Conservation (phyloP, 2,888 invertebrate species). For the Cynaeus angustus region DNA sequence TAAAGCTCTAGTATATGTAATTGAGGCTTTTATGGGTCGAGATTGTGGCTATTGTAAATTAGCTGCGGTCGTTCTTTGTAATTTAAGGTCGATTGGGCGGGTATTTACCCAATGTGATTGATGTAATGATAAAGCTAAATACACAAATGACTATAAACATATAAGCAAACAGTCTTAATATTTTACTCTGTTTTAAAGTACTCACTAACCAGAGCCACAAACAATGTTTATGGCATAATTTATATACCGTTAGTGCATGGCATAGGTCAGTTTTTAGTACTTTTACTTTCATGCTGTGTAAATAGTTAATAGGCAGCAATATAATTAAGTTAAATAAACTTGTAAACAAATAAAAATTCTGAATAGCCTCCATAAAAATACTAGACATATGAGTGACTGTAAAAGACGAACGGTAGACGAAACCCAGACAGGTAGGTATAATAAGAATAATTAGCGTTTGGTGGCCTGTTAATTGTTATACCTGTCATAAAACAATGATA, state of each 20-base stretch:
- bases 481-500: conserved; percentile 66
- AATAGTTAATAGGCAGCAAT: conserved; percentile 69
- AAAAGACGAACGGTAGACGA: conserved; percentile 57
- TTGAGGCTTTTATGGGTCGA: background rate
- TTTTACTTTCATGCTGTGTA: conserved; percentile 69
- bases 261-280: conserved; percentile 70
- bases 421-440: conserved; percentile 59
- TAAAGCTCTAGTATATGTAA: conserved; percentile 2
- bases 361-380: conserved; percentile 67
- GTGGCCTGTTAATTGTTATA: conserved; percentile 67
- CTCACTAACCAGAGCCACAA: conserved; percentile 69
- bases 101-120: conserved; percentile 59
- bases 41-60: conserved; percentile 14
- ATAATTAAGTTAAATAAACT: conserved; percentile 70
- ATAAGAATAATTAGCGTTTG: conserved; percentile 66
- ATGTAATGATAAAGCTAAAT: conserved; percentile 61
- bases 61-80: conserved; percentile 23
- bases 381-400: conserved; percentile 54
- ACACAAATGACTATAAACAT: conserved; percentile 63
- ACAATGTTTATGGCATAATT: conserved; percentile 70
- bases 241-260: conserved; percentile 58
- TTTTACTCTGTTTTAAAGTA: conserved; percentile 68
- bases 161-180: conserved; percentile 66
- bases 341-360: conserved; percentile 69
- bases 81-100: conserved; percentile 25